A percentile compares a stretch with the other conserved stretches of the same genome.
Evolutionary conservation across 2,888 invertebrate genomes (phyloP).

Genomic region (Linnaemya tessellans): DNA sequence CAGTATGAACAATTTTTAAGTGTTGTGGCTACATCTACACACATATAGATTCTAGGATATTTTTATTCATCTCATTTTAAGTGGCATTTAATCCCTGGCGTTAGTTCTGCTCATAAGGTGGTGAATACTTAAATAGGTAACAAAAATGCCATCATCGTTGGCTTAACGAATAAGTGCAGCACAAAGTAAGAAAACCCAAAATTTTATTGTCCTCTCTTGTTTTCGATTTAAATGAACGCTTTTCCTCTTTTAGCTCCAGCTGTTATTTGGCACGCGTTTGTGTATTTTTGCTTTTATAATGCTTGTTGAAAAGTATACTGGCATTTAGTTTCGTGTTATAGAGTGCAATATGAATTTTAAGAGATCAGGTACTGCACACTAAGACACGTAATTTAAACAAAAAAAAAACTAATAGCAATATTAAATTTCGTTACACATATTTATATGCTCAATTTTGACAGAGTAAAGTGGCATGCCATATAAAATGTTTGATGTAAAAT

Average conservation of each 20-base stretch:
- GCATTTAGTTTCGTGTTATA: conserved; percentile 37
- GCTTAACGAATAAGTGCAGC: neutral
- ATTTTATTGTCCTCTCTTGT: conserved; percentile 6
- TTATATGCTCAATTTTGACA: neutral
- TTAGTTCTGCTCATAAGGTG: conserved; percentile 66
- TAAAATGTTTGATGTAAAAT: neutral
- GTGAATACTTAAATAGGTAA: conserved; percentile 65
- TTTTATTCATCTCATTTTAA: conserved; percentile 57
- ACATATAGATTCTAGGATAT: conserved; percentile 55
- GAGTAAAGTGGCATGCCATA: neutral
- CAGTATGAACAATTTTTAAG: conserved; percentile 45
- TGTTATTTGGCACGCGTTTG: neutral
- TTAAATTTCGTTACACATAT: conserved; percentile 48
- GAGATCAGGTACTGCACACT: conserved; percentile 23
- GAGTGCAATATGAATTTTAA: conserved; percentile 52
- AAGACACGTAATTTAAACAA: neutral
- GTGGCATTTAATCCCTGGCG: conserved; percentile 64
- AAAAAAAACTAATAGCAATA: conserved; percentile 39
- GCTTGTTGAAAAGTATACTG: neutral
- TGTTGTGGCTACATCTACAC: conserved; percentile 21
- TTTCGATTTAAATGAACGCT: neutral
- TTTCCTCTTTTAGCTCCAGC: neutral
- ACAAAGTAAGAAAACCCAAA: conserved; percentile 1
- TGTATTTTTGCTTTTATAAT: neutral
- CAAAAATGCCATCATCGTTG: conserved; percentile 25